These are phyloP conservation scores for Karalla daura DNA, from an alignment of 2,797 vertebrate genomes.

Conservation along the genomic window DNA sequence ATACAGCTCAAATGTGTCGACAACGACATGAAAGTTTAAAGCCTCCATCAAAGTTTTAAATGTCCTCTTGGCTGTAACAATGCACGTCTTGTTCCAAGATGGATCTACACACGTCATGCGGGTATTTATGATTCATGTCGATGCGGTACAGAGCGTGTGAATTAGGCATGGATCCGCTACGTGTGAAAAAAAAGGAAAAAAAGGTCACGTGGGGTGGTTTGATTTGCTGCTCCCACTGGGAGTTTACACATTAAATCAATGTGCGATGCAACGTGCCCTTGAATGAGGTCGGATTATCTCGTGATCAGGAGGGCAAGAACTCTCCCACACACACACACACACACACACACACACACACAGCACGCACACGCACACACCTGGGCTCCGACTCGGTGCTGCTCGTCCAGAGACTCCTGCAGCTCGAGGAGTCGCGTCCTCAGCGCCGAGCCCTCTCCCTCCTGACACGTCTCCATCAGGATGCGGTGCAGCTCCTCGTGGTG, in stretches of 20 bases:
- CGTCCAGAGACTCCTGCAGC: constrained; percentile 90
- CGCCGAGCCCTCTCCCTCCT: constrained; percentile 82
- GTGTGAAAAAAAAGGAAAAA: too few species aligned
- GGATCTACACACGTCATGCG: constrained; percentile 16
- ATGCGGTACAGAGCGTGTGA: constrained; percentile 24
- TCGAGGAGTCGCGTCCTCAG: constrained; percentile 88
- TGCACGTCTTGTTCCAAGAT: not conserved
- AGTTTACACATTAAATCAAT: constrained; percentile 50
- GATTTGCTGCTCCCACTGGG: constrained; percentile 55
- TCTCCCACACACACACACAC: not conserved
- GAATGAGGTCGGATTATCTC: constrained; percentile 34
- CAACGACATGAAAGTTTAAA: constrained; percentile 19
- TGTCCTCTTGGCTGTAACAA: constrained; percentile 1
- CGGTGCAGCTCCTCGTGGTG: constrained; percentile 90
- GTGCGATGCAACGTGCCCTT: constrained; percentile 38
- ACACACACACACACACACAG: constrained; percentile 28
- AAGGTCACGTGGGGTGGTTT: constrained; percentile 40
- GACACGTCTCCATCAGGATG: constrained; percentile 86
- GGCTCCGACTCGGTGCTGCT: constrained; percentile 87
- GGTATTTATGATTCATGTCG: constrained; percentile 50
- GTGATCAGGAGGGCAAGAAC: constrained; percentile 16
- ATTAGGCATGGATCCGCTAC: constrained; percentile 53
- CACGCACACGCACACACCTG: constrained; percentile 73
- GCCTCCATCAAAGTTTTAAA: constrained; percentile 10
- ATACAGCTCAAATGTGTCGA: too few species aligned